Base-by-base conservation (phyloP, 1,140 invertebrate species). In the Drosophila biarmipes region DNA sequence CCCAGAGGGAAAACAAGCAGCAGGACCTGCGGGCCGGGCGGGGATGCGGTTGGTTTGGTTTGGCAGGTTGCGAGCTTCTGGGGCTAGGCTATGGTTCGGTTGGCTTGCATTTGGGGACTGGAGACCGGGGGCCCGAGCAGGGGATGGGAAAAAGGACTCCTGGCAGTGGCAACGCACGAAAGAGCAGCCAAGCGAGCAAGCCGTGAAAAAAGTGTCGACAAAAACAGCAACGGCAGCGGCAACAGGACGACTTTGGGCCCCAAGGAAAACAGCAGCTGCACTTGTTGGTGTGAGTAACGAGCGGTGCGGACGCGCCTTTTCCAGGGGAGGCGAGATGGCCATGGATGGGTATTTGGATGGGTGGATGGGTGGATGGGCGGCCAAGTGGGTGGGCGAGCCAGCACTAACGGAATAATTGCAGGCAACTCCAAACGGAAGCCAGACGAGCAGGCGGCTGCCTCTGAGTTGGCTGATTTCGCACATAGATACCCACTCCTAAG, bases 341-440 rank as follows among this genome's bases (percentile, higher is more conserved):
- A 37, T 37, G 35, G 35, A 37, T 37, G 35, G 11, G 29, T 11
- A 2, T 27, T 46, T 14, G 4, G n/a, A 48, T 37, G 14, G 35
- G 27, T 43, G 52, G 21, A 2, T 42, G 21, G 14, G 7, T 6
- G 27, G 11, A 15, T 43, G 56, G 46, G 38, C 10, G 29, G 55
- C 7, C n/a, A 11, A 12, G 35, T 49, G 46, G 56, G 52, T 56
- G 68, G 72, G 81, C 68, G 73, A 74, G 78, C 82, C 82, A 81
- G 73, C 82, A 77, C 84, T 89, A 89, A 84, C 84, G 79, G 84
- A 89, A 89, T 89, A 89, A 89, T 89, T 89, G 84, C 84, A 84
- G 84, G 76, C 84, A 89, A 90, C 82, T 89, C 75, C 79, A 12
- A 86, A 73, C 78, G 82, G 78, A 89, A 87, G 78, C 78, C 80